Base-by-base conservation (phyloP, 1,140 invertebrate genomes). In the Nylanderia fulva region DNA sequence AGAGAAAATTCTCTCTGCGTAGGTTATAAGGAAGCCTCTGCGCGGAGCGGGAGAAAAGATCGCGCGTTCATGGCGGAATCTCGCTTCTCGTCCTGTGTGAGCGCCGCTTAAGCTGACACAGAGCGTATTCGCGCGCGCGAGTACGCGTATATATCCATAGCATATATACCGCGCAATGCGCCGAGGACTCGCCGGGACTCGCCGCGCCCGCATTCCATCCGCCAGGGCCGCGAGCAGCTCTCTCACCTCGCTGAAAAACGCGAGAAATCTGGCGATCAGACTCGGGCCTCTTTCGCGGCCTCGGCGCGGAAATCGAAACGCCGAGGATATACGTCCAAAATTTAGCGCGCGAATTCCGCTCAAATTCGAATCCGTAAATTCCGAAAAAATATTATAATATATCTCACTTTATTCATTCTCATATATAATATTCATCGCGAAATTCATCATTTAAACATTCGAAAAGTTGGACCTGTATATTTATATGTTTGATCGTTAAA, bases 201-300 rank as follows among this genome's bases (percentile, higher is more conserved):
- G 93, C 94, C 94, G 94, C 94, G 93, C 94, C 94, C 94, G 94
- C 94, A 95, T 94, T 95, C 94, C 93, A 94, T 86, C 86, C 91
- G 88, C 93, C 94, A 94, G 94, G 93, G 93, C 92, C 94, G 94
- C 91, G 86, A 93, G 89, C 89, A n/a, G 74, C 75, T 45, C 61
- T 77, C 75, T 77, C 75, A 61, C 90, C 91, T 89, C 91, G 84
- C 86, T 90, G 91, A 92, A 92, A 93, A 91, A 92, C 86, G 90
- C 88, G 88, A 91, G 90, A 93, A 92, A 93, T 93, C 91, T 88
- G 88, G 85, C 66, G 85, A 90, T 84, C 91, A 92, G 90, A 91
- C 84, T 83, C 90, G 91, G 74, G 64, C 15, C 45, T 76, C 75
- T n/a, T n/a, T 68, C 61, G 42, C 11, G 29, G 29, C 33, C 74